A percentile compares a stretch with the other conserved stretches of the same genome.
Evolutionary conservation across 1,140 invertebrate genomes (phyloP).

Genomic region (Sitophilus oryzae): DNA sequence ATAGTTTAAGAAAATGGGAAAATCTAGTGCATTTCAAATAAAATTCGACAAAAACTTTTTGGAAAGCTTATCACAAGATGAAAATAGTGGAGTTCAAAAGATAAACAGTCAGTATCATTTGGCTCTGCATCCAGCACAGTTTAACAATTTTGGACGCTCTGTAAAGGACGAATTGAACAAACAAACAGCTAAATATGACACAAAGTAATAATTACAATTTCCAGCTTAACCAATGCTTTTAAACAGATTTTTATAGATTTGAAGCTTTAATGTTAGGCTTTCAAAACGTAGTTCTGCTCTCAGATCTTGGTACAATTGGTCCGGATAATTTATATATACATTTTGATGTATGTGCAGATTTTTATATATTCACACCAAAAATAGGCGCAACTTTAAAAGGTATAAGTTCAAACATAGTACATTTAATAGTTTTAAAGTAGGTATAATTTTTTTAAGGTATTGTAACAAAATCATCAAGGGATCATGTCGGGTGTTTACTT

Average conservation of each 20-base stretch:
- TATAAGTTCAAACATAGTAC: too few species aligned
- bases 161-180: conserved; percentile 49
- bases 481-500: conserved; percentile 57
- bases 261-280: conserved; percentile 58
- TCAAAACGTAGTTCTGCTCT: conserved; percentile 54
- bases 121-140: conserved; percentile 54
- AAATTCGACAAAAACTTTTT: conserved; percentile 31
- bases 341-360: conserved; percentile 57
- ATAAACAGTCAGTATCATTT: conserved; percentile 51
- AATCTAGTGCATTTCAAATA: conserved; percentile 12
- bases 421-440: too few species aligned
- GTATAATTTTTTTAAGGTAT: conserved; percentile 54
- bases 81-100: conserved; percentile 52
- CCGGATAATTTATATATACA: conserved; percentile 55
- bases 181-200: conserved; percentile 51
- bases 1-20: conserved; percentile 14
- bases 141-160: conserved; percentile 50
- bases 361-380: conserved; percentile 56
- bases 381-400: conserved; percentile 49
- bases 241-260: conserved; percentile 42
- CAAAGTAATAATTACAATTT: conserved; percentile 43
- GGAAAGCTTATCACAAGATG: conserved; percentile 43
- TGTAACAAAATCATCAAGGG: conserved; percentile 55
- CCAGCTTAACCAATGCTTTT: neutral
- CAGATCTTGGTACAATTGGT: conserved; percentile 48